A percentile compares a stretch with the other conserved stretches of the same genome.
Conservation (phyloP, 1,140 invertebrate species). For the Latrodectus geometricus region DNA sequence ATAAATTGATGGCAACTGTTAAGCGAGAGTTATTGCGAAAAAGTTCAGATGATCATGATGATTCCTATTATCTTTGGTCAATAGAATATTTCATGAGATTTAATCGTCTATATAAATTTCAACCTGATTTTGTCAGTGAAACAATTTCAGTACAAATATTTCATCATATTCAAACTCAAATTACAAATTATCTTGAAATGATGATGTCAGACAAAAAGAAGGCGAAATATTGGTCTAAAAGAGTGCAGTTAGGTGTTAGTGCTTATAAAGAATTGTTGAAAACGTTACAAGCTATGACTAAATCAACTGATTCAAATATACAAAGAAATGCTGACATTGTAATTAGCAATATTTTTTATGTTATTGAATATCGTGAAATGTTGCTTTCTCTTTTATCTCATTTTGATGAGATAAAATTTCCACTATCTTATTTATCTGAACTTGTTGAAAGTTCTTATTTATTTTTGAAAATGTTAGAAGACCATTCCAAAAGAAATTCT, state of each 20-base stretch:
- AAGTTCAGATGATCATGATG: slow-evolving; percentile 76
- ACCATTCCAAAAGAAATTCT: slow-evolving; percentile 78
- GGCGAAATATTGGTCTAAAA: slow-evolving; percentile 81
- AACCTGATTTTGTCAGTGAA: slow-evolving; percentile 90
- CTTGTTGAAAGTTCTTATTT: slow-evolving; percentile 89
- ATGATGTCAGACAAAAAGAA: slow-evolving; percentile 89
- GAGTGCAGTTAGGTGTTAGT: slow-evolving; percentile 82
- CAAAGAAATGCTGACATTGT: slow-evolving; percentile 63
- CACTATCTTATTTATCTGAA: slow-evolving; percentile 88
- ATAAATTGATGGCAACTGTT: slow-evolving; percentile 86
- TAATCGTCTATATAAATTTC: slow-evolving; percentile 85
- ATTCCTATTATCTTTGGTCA: slow-evolving; percentile 94
- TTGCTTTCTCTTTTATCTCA: slow-evolving; percentile 82
- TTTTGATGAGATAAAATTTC: slow-evolving; percentile 88
- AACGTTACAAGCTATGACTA: slow-evolving; percentile 85
- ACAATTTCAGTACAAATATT: slow-evolving; percentile 90
- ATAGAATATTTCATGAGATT: slow-evolving; percentile 98
- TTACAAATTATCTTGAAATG: slow-evolving; percentile 91
- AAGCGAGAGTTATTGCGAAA: slow-evolving; percentile 69
- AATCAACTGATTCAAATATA: slow-evolving; percentile 76
- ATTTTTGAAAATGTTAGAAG: slow-evolving; percentile 92
- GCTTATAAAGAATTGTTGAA: slow-evolving; percentile 77
- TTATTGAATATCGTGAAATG: slow-evolving; percentile 93
- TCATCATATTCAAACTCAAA: slow-evolving; percentile 91
- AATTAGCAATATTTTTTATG: slow-evolving; percentile 90